phyloP scores from a whole-genome alignment of 2,797 vertebrate genomes.

The Spinibarbus caldwelli region DNA sequence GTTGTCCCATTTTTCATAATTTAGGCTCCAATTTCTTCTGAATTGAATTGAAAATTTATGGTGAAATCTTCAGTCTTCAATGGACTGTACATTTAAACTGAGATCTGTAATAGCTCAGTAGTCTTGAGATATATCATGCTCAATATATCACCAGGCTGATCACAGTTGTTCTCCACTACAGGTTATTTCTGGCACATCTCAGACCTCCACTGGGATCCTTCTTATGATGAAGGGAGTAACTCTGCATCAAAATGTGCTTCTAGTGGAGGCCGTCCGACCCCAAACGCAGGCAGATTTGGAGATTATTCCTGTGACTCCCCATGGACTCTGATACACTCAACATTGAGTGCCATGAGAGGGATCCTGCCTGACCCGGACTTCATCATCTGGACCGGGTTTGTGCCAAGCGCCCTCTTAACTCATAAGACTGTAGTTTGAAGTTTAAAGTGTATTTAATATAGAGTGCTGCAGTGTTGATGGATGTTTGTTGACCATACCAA shows the following conservation, averaged over 20 bases:
- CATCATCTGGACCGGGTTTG: slow-evolving; percentile 94
- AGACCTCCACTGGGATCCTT: slow-evolving; percentile 89
- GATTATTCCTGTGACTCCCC: slow-evolving; percentile 90
- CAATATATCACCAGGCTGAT: background rate
- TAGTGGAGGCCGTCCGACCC: slow-evolving; percentile 75
- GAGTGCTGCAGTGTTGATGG: background rate
- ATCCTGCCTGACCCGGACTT: slow-evolving; percentile 87
- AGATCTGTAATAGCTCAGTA: background rate
- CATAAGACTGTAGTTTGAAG: background rate
- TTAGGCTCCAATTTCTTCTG: background rate
- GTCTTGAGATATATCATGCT: background rate
- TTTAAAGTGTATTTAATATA: background rate
- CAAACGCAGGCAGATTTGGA: slow-evolving; percentile 83
- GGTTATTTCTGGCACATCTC: slow-evolving; percentile 94
- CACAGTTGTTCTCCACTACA: slow-evolving; percentile 49
- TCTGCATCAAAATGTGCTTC: slow-evolving; percentile 82
- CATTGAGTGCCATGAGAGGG: slow-evolving; percentile 82
- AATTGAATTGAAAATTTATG: background rate
- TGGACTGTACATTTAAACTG: background rate
- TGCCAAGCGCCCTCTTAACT: background rate
- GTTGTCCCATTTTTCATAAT: background rate
- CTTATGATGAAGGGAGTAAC: slow-evolving; percentile 73
- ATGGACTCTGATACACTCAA: slow-evolving; percentile 85
- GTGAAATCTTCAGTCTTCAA: background rate
- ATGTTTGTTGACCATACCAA: background rate